phyloP scores from a whole-genome alignment of 2,113 vertebrate species.

The Panurus biarmicus region DNA sequence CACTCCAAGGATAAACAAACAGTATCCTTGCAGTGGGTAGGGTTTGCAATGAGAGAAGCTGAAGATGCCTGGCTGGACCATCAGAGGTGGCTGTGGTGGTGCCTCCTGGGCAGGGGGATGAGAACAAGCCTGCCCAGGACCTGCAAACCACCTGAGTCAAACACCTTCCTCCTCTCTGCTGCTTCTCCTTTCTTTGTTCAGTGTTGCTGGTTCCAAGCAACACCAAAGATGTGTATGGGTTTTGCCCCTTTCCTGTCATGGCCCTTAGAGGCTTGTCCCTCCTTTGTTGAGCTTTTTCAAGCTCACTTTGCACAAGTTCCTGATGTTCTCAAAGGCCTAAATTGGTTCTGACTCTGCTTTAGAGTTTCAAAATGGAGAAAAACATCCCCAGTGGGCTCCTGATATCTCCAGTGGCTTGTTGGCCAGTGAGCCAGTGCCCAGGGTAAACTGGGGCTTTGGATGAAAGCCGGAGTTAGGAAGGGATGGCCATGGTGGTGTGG shows the following conservation, averaged over 20 bases:
- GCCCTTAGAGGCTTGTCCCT: too few relatives aligned
- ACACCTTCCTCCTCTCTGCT: not conserved
- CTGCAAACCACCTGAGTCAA: not conserved
- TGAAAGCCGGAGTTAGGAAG: not conserved
- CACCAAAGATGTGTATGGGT: not conserved
- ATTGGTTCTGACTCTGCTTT: not conserved
- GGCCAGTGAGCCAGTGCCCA: not conserved
- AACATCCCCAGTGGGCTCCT: not conserved
- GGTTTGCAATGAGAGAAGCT: not conserved
- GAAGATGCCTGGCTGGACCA: not conserved
- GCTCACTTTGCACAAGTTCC: not conserved
- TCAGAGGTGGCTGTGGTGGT: not conserved
- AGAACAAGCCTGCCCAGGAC: not conserved
- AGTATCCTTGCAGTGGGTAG: accelerated
- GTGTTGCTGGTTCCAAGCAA: not conserved
- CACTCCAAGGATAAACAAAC: not conserved
- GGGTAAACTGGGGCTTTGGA: not conserved
- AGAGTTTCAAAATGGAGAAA: not conserved
- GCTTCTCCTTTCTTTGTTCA: not conserved
- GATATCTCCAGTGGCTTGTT: not conserved
- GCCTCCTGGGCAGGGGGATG: not conserved
- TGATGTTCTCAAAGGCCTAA: not conserved
- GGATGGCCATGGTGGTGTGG: not conserved
- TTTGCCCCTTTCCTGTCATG: not conserved
- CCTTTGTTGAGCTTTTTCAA: not conserved